Conservation (phyloP, 2,113 vertebrate genomes). For the Callipepla squamata region DNA sequence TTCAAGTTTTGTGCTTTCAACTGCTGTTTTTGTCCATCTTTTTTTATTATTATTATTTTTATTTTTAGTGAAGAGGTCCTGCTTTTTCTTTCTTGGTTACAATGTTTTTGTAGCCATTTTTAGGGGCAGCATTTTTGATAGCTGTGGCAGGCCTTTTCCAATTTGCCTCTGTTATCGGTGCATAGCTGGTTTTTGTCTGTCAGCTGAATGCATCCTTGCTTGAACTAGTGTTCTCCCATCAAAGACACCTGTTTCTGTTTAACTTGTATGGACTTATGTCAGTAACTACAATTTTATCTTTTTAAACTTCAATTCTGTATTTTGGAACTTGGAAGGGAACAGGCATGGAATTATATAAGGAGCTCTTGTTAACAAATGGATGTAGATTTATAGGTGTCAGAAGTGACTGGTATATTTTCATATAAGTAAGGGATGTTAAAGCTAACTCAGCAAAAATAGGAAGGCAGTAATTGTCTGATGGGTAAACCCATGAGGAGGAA, state of each 20-base stretch:
- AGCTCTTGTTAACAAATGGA: slow-evolving; percentile 42
- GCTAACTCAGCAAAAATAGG: not conserved
- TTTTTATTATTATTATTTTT: too few species aligned
- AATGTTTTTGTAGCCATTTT: too few species aligned
- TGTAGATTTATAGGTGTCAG: slow-evolving; percentile 9
- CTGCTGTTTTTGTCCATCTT: too few species aligned
- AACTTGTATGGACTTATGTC: not conserved
- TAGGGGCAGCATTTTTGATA: too few species aligned
- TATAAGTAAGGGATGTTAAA: not conserved
- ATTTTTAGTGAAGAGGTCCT: too few species aligned
- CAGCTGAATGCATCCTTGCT: too few species aligned
- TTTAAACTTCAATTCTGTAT: not conserved
- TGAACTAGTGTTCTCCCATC: too few species aligned
- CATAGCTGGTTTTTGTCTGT: too few species aligned
- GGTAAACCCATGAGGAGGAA: not conserved
- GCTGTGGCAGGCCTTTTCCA: too few species aligned
- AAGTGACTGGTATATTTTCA: not conserved
- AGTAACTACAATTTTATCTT: not conserved
- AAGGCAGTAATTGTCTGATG: not conserved
- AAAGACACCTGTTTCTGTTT: not conserved
- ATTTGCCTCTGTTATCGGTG: too few species aligned
- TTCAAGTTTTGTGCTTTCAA: too few species aligned
- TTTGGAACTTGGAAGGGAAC: not conserved
- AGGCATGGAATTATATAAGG: not conserved
- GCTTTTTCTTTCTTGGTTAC: too few species aligned